Percentiles rank a stretch among this genome's conserved stretches.
Evolutionary conservation across 2,113 vertebrate species (phyloP).

Genomic region (Reinhardtius hippoglossoides): DNA sequence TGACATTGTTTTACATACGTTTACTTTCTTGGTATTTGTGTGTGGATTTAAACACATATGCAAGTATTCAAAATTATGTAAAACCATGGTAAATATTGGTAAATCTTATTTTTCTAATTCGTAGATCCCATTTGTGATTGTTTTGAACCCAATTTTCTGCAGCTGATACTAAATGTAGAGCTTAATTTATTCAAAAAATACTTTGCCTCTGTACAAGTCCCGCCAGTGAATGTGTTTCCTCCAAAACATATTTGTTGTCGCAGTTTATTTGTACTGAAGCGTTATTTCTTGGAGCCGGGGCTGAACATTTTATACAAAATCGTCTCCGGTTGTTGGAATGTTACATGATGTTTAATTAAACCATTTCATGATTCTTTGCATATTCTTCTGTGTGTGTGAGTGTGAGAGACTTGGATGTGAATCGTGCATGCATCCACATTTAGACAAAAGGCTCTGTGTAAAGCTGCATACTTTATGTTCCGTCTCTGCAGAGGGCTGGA

Average conservation of each 20-base stretch:
- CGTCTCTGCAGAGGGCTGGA: constrained; percentile 33
- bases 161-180: background rate
- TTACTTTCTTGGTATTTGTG: background rate
- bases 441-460: constrained; percentile 25
- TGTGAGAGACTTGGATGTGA: background rate
- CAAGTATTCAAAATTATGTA: too few relatives aligned
- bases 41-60: background rate
- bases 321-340: background rate
- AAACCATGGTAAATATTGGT: background rate
- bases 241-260: background rate
- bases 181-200: background rate
- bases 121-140: background rate
- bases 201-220: background rate
- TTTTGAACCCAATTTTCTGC: background rate
- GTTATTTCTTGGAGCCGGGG: background rate
- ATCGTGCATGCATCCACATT: constrained; percentile 14
- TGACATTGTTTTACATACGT: too few relatives aligned
- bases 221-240: background rate
- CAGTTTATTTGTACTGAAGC: background rate
- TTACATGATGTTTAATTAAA: background rate
- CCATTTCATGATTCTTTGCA: background rate
- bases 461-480: constrained; percentile 29
- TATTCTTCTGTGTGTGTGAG: background rate
- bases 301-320: background rate
- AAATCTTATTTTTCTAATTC: background rate